Base-by-base conservation (phyloP, 2,113 vertebrate species). In the Hypanus sabinus region DNA sequence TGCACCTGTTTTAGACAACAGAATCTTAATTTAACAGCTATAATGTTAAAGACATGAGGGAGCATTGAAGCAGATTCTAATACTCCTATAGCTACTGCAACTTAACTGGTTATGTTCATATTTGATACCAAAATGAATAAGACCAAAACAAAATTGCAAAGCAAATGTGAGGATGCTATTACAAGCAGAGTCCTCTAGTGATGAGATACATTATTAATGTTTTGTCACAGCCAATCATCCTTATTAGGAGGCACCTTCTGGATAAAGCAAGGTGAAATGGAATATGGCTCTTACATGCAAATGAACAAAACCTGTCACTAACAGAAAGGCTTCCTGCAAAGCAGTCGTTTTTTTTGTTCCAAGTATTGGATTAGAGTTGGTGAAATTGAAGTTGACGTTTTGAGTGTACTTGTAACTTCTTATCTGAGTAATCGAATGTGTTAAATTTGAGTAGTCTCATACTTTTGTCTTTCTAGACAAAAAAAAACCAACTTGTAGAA, bases 221-320 rank as follows among this genome's bases (percentile, higher is more conserved):
- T 55, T 93, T 93, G 91, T 73, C 91, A 93, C 88, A 38, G 88
- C 33, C 70, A 70, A 70, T 92, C 68, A 92, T 24, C 88, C 68
- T 92, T 62, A 92, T 71, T 92, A 27, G n/a, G 46, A 55, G 70
- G 3, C 60, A 33, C 70, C 36, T 93, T 93, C 70, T 55, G 11
- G 68, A 93, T 38, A 93, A 93, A 93, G 36, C 3, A 93, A 93
- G 46, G 70, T n/a, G 70, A 73, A 70, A 55, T 93, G 68, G 71
- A 55, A 93, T 27, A 24, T 71, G 90, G 0, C 16, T 92, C 68
- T 68, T 38, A 14, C 38, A n/a, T 71, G 18, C 65, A 6, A 92
- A 65, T 46, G 36, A 46, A 22, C 12, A 93, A 62, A 68, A 93
- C 70, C 91, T 93, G 91, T 75, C 71, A 73, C 91, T 75, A 71